A percentile compares a stretch with the other conserved stretches of the same genome.
Evolutionary conservation across 2,888 invertebrate species (phyloP).

Genomic region (Phrixothrix hirtus): DNA sequence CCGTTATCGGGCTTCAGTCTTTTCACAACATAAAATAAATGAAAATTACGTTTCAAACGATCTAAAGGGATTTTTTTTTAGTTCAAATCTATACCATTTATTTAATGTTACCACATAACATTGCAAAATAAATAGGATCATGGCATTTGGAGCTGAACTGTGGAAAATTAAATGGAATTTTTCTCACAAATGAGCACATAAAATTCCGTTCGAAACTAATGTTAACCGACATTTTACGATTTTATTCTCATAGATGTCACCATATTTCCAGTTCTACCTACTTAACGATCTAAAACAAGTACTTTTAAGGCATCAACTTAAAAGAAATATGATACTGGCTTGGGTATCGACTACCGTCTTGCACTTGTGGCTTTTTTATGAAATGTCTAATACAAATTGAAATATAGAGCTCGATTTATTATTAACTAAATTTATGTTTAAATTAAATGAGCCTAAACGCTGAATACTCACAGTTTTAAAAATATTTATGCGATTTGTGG

Average conservation of each 20-base stretch:
- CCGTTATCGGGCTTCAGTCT: constrained; percentile 21
- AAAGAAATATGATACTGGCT: too few species aligned
- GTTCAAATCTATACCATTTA: constrained; percentile 20
- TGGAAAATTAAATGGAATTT: constrained; percentile 22
- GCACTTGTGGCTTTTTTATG: too few species aligned
- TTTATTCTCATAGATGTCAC: background rate
- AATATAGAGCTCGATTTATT: too few species aligned
- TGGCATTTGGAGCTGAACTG: constrained; percentile 9
- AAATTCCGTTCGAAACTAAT: constrained; percentile 4
- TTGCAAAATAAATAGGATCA: constrained; percentile 11
- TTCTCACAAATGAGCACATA: constrained; percentile 6
- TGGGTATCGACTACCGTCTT: too few species aligned
- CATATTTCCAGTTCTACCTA: background rate
- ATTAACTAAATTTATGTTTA: too few species aligned
- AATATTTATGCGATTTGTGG: too few species aligned
- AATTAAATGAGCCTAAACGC: too few species aligned
- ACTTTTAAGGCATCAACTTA: too few species aligned
- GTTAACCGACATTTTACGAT: constrained; percentile 3
- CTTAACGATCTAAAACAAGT: background rate
- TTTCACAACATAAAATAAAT: constrained; percentile 25
- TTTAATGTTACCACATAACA: constrained; percentile 12
- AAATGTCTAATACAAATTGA: too few species aligned
- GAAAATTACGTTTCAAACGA: constrained; percentile 19
- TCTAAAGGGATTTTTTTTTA: constrained; percentile 17
- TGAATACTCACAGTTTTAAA: too few species aligned